Evolutionary conservation across 2,888 invertebrate genomes (phyloP).

Genomic region (Heteropelma amictum): DNA sequence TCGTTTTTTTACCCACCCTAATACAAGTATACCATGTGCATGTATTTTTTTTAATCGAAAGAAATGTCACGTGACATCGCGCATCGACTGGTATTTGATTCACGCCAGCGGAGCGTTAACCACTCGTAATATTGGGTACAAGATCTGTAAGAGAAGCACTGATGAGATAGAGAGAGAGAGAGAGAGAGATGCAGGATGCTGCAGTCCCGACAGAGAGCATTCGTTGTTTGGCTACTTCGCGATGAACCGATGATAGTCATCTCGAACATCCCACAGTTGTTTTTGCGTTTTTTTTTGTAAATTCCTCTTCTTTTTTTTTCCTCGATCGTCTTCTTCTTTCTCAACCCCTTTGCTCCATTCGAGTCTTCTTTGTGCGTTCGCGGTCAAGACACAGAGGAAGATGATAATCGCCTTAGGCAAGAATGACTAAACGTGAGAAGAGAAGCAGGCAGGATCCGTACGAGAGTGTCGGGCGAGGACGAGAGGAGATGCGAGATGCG

Average conservation of each 20-base stretch:
- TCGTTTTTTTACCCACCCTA: neutral
- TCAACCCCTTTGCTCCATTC: neutral
- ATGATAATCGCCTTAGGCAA: slow-evolving; percentile 58
- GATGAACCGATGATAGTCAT: slow-evolving; percentile 59
- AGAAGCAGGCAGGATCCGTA: slow-evolving; percentile 59
- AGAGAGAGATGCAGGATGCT: neutral
- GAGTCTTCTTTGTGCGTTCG: slow-evolving; percentile 49
- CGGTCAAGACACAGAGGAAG: slow-evolving; percentile 53
- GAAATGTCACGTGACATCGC: slow-evolving; percentile 69
- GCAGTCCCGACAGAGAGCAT: slow-evolving; percentile 58
- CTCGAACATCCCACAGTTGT: slow-evolving; percentile 43
- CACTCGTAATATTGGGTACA: slow-evolving; percentile 35
- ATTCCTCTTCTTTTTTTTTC: neutral
- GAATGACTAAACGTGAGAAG: slow-evolving; percentile 67
- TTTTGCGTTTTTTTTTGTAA: no score
- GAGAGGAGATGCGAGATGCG: neutral
- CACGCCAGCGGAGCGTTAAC: slow-evolving; percentile 38
- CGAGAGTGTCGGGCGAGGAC: slow-evolving; percentile 36
- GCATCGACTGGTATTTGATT: slow-evolving; percentile 61
- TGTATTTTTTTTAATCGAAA: slow-evolving; percentile 50
- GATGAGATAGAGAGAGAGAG: neutral
- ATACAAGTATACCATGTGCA: neutral
- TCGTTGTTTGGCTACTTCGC: slow-evolving; percentile 49
- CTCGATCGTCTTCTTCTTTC: slow-evolving; percentile 23
- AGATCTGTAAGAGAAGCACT: neutral